Evolutionary conservation across 1,140 invertebrate species (phyloP), one percentile per base, ranked within the genome.

Genomic region (Drosophila elegans): DNA sequence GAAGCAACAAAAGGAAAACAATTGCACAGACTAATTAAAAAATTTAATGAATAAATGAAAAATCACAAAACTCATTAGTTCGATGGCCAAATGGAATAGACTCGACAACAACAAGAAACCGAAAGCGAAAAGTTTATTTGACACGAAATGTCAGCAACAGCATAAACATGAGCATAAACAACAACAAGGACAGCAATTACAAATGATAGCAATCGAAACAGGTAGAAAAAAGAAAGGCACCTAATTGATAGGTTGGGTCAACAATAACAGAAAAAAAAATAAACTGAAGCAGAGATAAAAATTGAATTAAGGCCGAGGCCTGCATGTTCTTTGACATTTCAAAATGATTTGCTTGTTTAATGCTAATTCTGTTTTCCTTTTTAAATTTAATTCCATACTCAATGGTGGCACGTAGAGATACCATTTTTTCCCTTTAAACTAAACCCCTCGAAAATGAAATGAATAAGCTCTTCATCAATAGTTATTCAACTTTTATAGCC

Each of bases 51-150:
- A 86, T 86, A 88, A 86, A 86, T 88, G 79, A 75, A 62, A 86
- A 86, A 86, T 88, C 83, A 86, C 83, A 86, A 86, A 86, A 86
- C 82, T 88, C 82, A 86, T 86, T 86, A 86, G 82, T 75, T 52
- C 61, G 75, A 82, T 73, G 73, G 55, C 67, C 73, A 77, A 84
- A 76, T 78, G 75, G 76, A 64, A 83, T 66, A 52, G 60, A 74
- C 64, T 67, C 55, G 61, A 39, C 68, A 64, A 72, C 66, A 79
- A 66, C 39, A 66, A 51, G 57, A 7, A 27, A 55, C 51, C 44
- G 57, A n/a, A 44, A 64, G 29, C 46, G 9, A 76, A 21, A 77
- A 69, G 45, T 60, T 60, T 48, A 46, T 60, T 69, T 55, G 49
- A 51, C 74, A 72, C 56, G 68, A 52, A 45, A 61, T 34, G 45